Percentiles rank a stretch among this genome's conserved stretches.
Conservation (phyloP, 2,888 invertebrate genomes). For the Metallyticus violacea region DNA sequence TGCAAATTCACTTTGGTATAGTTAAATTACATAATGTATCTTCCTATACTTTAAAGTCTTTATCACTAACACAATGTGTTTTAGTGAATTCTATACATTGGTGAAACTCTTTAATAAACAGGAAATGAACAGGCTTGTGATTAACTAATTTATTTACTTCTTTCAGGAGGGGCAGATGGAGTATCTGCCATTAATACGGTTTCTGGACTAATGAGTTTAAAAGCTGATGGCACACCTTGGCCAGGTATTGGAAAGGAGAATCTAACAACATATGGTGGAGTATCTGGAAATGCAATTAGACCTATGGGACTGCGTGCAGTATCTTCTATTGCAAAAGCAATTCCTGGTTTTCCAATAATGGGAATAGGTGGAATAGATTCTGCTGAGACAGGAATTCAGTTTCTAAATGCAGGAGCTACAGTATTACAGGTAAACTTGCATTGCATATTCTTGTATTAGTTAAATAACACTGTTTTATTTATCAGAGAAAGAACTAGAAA, state of each 20-base stretch:
- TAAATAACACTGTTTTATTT: no score
- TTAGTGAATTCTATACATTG: no score
- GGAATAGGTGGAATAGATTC: conserved; percentile 98
- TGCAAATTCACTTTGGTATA: no score
- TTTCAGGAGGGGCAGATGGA: conserved; percentile 81
- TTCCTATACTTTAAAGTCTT: no score
- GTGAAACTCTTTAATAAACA: no score
- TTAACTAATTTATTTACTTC: background rate
- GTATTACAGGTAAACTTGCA: conserved; percentile 72
- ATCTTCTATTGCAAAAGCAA: conserved; percentile 76
- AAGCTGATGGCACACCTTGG: conserved; percentile 83
- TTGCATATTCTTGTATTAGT: background rate
- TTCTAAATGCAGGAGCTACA: conserved; percentile 88
- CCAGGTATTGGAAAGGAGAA: conserved; percentile 80
- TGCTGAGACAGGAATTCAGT: conserved; percentile 93
- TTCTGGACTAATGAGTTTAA: conserved; percentile 88
- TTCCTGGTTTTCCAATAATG: conserved; percentile 89
- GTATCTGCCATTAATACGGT: conserved; percentile 98
- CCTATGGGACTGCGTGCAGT: conserved; percentile 92
- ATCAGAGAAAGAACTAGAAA: no score
- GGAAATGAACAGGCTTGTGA: no score
- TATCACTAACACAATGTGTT: no score
- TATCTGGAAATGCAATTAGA: conserved; percentile 90
- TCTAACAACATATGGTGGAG: conserved; percentile 89
- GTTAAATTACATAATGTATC: no score